Base-by-base conservation (phyloP, 2,113 vertebrate species). In the Nyctibius bracteatus region DNA sequence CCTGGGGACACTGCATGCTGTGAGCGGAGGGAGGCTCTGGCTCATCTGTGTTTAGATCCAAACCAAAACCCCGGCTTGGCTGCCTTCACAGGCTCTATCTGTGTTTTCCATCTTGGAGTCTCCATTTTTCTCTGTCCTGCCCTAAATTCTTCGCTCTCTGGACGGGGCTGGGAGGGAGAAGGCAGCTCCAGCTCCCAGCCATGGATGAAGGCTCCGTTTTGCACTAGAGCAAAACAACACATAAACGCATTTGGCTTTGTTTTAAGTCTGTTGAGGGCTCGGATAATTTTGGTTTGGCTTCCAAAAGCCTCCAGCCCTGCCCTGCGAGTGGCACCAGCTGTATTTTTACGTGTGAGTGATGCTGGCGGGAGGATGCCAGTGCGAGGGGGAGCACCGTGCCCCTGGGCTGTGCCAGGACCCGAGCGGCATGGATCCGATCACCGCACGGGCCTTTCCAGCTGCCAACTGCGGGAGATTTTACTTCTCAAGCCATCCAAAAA, bases 381-480 rank as follows among this genome's bases (percentile, higher is more conserved):
- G 5, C 33, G 51, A 10, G 33, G 59, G 27, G 28, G 10, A 46
- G 55, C 73, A 27, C 61, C 0, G 2, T 18, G 80, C 21, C 58
- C 33, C 62, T 14, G 1, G 4, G 33, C 86, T 27, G 25, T 66
- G 86, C 83, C 86, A 44, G 67, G 21, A 13, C 30, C 37, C 2
- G 3, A 1, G 37, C 3, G 0, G 35, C 5, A 3, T 1, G 54
- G 70, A 46, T 80, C 49, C 1, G 0, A 54, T 28, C 35, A 20
- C 67, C 12, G 2, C 6, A 0, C 6, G 0, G 5, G 13, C 65
- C 68, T 77, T 65, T 61, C 25, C 84, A 17, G 17, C 78, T 63
- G 49, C 72, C 2, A 0, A 28, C 22, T 37, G 55, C 4, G 13
- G 37, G 46, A 89, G 44, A 8, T 57, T 61, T 52, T 25, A 12